These are phyloP conservation scores for Macrosoma leucophasiata DNA, from an alignment of 2,888 invertebrate species.

Conservation along the genomic window DNA sequence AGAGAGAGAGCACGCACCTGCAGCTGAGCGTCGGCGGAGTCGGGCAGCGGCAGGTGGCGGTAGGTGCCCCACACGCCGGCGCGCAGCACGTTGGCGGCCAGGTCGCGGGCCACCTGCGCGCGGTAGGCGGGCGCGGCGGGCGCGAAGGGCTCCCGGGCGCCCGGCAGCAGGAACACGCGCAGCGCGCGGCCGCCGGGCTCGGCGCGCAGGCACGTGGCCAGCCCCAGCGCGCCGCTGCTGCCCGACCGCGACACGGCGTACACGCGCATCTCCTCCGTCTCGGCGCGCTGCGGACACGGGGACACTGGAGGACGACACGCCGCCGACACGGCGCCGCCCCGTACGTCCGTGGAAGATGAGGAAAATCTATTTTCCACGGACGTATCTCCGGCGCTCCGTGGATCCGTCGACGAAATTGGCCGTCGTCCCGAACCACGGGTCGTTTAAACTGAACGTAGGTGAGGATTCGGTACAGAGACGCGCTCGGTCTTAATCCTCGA, in stretches of 20 bases:
- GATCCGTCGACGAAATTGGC: no score
- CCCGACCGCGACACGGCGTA: constrained; percentile 82
- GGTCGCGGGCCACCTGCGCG: constrained; percentile 82
- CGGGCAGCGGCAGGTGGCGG: constrained; percentile 84
- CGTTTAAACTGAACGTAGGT: no score
- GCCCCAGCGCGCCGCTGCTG: constrained; percentile 87
- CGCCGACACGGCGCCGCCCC: no score
- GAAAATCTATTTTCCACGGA: no score
- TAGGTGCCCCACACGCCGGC: constrained; percentile 91
- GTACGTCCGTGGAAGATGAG: no score
- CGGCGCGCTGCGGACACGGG: no score
- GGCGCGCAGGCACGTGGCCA: constrained; percentile 91
- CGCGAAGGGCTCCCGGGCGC: constrained; percentile 77
- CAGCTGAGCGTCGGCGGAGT: constrained; percentile 46
- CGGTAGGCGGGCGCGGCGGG: constrained; percentile 74
- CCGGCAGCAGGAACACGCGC: constrained; percentile 83
- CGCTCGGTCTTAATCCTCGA: no score
- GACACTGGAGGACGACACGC: no score
- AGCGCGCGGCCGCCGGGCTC: constrained; percentile 90
- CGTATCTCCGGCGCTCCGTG: no score
- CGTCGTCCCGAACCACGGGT: no score
- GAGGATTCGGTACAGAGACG: no score
- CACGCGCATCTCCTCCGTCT: constrained; percentile 76
- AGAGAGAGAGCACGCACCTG: constrained; percentile 53
- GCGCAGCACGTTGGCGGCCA: constrained; percentile 89